Percentiles rank a stretch among this genome's conserved stretches.
Conservation (phyloP, 1,140 invertebrate genomes). For the Triops cancriformis region DNA sequence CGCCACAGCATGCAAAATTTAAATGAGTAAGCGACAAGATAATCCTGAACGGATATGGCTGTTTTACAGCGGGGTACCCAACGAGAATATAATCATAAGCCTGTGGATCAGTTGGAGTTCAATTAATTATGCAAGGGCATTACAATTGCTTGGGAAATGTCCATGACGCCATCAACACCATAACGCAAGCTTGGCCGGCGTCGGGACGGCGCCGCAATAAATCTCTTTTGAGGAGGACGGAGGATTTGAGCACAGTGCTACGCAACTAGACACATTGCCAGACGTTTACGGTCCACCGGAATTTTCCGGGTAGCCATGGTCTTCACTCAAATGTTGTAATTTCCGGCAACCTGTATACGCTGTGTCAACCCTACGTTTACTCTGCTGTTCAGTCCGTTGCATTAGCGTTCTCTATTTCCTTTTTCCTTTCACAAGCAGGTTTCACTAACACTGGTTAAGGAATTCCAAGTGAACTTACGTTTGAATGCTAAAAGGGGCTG, state of each 20-base stretch:
- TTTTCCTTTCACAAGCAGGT: not conserved
- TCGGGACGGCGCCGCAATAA: constrained; percentile 7
- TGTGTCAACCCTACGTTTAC: not conserved
- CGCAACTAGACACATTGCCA: too few species aligned
- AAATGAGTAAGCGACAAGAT: not conserved
- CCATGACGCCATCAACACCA: constrained; percentile 9
- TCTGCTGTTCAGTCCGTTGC: not conserved
- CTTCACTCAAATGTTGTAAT: too few species aligned
- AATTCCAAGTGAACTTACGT: not conserved
- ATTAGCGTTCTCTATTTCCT: not conserved
- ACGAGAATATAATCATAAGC: not conserved
- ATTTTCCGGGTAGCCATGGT: too few species aligned
- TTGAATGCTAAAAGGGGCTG: not conserved
- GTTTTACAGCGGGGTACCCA: not conserved
- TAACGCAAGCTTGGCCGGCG: not conserved
- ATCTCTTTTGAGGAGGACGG: not conserved
- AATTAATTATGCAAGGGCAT: constrained; percentile 9
- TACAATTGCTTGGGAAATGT: constrained; percentile 1
- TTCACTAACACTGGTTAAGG: not conserved
- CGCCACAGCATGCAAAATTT: not conserved
- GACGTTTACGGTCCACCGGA: too few species aligned
- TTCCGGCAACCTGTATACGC: too few species aligned
- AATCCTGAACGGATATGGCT: not conserved
- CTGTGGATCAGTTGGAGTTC: not conserved
- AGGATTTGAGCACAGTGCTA: not conserved